Evolutionary conservation across 2,888 invertebrate species (phyloP).

Genomic region (Agriopis aurantiaria): DNA sequence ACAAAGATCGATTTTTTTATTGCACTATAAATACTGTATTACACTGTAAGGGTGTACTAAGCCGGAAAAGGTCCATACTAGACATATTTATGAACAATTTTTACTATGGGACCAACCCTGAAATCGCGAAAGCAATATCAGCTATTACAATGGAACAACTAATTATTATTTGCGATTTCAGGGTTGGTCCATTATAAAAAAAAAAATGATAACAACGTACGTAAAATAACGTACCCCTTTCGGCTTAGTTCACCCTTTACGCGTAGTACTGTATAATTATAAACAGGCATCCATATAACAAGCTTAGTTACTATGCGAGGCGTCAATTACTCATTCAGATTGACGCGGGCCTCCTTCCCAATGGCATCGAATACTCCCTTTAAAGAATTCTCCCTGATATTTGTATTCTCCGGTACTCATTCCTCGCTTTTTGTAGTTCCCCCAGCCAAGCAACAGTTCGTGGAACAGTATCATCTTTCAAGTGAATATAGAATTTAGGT

Average conservation of each 20-base stretch:
- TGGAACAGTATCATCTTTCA: constrained; percentile 3
- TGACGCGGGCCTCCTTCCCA: constrained; percentile 53
- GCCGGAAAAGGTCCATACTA: too few relatives aligned
- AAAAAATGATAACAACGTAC: too few relatives aligned
- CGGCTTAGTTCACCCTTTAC: too few relatives aligned
- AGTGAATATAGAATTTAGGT: neutral
- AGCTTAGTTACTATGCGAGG: constrained; percentile 31
- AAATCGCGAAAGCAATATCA: too few relatives aligned
- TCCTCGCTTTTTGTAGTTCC: constrained; percentile 29
- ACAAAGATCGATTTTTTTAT: neutral
- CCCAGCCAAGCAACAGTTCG: constrained; percentile 22
- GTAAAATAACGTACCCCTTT: too few relatives aligned
- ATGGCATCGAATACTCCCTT: constrained; percentile 56
- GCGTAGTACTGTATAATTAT: neutral
- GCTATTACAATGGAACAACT: too few relatives aligned
- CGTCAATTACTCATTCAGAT: constrained; percentile 47
- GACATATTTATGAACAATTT: too few relatives aligned
- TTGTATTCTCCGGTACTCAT: constrained; percentile 43
- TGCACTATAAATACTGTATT: neutral
- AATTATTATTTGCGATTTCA: too few relatives aligned
- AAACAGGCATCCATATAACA: constrained; percentile 3
- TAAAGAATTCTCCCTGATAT: constrained; percentile 44
- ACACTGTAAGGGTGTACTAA: too few relatives aligned
- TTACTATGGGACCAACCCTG: too few relatives aligned
- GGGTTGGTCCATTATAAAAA: too few relatives aligned